These are phyloP conservation scores for Mallateleia sp. DNA, from an alignment of 2,888 invertebrate genomes.

Conservation along the genomic window DNA sequence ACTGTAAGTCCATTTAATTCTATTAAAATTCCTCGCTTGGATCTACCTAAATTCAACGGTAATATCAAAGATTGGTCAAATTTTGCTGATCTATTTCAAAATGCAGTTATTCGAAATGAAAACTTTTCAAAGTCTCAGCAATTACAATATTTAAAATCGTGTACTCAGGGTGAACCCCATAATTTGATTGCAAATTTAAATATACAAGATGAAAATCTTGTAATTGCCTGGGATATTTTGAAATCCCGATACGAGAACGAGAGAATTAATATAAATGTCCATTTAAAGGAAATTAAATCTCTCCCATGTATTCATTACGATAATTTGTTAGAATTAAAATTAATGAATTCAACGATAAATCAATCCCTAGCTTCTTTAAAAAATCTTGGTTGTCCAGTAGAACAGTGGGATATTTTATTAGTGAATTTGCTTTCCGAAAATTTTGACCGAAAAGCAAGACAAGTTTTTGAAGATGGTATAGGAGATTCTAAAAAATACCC, in stretches of 20 bases:
- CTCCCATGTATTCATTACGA: background rate
- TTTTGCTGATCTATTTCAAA: background rate
- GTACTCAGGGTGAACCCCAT: background rate
- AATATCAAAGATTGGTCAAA: background rate
- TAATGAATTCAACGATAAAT: background rate
- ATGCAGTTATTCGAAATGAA: background rate
- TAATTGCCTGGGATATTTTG: background rate
- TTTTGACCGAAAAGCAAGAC: background rate
- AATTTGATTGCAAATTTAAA: background rate
- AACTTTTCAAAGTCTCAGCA: background rate
- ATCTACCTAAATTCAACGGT: background rate
- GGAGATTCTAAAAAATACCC: background rate
- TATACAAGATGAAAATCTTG: background rate
- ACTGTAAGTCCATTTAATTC: background rate
- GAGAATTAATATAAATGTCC: background rate
- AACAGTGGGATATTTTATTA: constrained; percentile 15
- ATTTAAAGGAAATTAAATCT: background rate
- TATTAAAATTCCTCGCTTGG: background rate
- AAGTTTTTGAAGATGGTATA: background rate
- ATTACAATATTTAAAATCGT: constrained; percentile 13
- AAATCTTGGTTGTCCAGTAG: constrained; percentile 5
- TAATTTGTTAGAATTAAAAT: background rate
- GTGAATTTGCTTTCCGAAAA: constrained; percentile 1
- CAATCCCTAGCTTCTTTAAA: background rate
- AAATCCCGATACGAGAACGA: background rate